A percentile compares a stretch with the other conserved stretches of the same genome.
These are phyloP conservation scores for Stichopus chloronotus DNA, from an alignment of 35 echinoderm and acorn worm species.

Conservation along the genomic window DNA sequence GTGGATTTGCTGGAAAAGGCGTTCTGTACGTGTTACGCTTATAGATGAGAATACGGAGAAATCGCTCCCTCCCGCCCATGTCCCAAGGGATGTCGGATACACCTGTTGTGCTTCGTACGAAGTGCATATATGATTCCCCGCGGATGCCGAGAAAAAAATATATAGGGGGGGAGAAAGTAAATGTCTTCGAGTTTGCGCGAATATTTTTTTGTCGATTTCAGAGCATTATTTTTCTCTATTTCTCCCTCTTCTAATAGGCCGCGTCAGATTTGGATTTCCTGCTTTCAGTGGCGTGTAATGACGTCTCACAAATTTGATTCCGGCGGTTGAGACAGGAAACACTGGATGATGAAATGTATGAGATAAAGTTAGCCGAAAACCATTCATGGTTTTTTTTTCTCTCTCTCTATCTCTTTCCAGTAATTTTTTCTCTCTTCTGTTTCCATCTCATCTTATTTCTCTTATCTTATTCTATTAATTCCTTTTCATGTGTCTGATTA, in stretches of 20 bases:
- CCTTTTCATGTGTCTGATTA: too few relatives aligned
- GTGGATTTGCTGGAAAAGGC: background rate
- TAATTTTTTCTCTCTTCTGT: too few relatives aligned
- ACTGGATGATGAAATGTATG: background rate
- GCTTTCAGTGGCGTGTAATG: background rate
- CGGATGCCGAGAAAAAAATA: slow-evolving; percentile 30
- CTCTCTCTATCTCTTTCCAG: too few relatives aligned
- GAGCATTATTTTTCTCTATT: too few relatives aligned
- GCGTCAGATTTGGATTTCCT: slow-evolving; percentile 36
- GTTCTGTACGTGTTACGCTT: slow-evolving; percentile 43
- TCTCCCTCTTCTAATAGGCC: background rate
- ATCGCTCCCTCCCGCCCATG: slow-evolving; percentile 11
- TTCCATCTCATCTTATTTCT: too few relatives aligned
- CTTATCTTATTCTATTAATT: too few relatives aligned
- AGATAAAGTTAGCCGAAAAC: slow-evolving; percentile 8
- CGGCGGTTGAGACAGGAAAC: slow-evolving; percentile 27
- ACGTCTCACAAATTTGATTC: slow-evolving; percentile 21
- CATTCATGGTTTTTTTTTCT: background rate
- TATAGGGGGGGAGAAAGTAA: too few relatives aligned
- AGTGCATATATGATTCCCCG: slow-evolving; percentile 51
- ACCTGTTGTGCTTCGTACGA: slow-evolving; percentile 41
- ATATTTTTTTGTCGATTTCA: slow-evolving; percentile 47
- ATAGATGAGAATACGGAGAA: slow-evolving; percentile 6
- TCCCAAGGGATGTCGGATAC: slow-evolving; percentile 44
- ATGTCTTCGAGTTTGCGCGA: slow-evolving; percentile 33